Evolutionary conservation across 2,888 invertebrate species (phyloP).

Genomic region (Nemotelus pantherinus): DNA sequence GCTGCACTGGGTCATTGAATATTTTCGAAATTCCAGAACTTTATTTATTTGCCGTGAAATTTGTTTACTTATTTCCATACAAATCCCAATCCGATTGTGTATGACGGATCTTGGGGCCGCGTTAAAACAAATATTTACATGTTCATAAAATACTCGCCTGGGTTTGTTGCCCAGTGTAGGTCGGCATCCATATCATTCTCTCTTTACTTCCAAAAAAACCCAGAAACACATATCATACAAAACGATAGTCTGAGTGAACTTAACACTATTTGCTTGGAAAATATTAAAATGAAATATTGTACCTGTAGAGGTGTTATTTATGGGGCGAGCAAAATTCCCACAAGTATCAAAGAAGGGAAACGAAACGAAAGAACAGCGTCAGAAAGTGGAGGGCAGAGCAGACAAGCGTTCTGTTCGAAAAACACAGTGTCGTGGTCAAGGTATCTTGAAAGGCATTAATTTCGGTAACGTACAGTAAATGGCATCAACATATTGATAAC

Average conservation of each 20-base stretch:
- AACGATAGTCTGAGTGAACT: no score
- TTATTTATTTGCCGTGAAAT: conserved; percentile 30
- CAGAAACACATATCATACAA: no score
- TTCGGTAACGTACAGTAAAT: not conserved
- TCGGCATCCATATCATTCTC: not conserved
- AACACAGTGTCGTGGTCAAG: not conserved
- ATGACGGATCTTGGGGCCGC: not conserved
- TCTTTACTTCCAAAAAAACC: not conserved
- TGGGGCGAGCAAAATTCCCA: conserved; percentile 23
- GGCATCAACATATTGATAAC: not conserved
- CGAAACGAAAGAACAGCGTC: not conserved
- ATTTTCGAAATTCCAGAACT: conserved; percentile 5
- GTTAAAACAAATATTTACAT: conserved; percentile 11
- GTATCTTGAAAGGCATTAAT: not conserved
- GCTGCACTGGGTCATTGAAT: not conserved
- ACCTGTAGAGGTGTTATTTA: conserved; percentile 24
- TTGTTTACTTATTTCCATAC: conserved; percentile 25
- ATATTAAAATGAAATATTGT: not conserved
- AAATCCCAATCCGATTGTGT: not conserved
- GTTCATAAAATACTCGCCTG: not conserved
- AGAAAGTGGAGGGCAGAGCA: not conserved
- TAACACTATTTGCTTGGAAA: not conserved
- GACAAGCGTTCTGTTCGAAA: not conserved
- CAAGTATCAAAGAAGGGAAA: conserved; percentile 13
- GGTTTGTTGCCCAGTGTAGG: not conserved